A percentile compares a stretch with the other conserved stretches of the same genome.
Evolutionary conservation across 2,113 vertebrate genomes (phyloP).

Genomic region (Anser cygnoides): DNA sequence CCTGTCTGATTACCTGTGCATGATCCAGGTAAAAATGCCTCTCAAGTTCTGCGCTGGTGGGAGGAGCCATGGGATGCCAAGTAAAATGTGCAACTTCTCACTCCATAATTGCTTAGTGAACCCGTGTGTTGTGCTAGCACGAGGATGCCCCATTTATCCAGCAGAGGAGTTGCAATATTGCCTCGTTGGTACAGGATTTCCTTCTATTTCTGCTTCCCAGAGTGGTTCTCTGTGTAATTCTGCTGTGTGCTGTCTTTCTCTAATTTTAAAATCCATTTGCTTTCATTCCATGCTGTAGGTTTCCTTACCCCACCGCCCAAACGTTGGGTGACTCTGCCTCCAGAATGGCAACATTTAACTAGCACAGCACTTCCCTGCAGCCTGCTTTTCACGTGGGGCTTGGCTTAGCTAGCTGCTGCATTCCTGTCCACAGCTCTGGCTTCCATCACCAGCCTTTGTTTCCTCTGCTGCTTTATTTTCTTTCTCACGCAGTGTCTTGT

Average conservation of each 20-base stretch:
- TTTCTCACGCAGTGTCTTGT: neutral
- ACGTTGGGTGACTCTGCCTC: neutral
- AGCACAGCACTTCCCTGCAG: neutral
- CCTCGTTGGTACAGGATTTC: neutral
- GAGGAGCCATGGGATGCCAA: constrained; percentile 24
- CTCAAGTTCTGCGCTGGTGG: constrained; percentile 15
- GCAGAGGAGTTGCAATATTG: neutral
- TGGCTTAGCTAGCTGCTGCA: neutral
- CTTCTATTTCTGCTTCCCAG: neutral
- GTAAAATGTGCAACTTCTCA: neutral
- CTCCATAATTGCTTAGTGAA: neutral
- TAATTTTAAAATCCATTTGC: neutral
- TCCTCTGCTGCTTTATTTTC: neutral
- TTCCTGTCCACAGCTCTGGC: neutral
- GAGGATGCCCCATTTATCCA: neutral
- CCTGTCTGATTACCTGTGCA: constrained; percentile 90
- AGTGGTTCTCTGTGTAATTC: neutral
- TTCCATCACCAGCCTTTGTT: neutral
- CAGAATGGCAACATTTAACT: neutral
- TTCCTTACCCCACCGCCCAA: neutral
- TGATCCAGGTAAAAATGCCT: constrained; percentile 89
- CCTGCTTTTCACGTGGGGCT: neutral
- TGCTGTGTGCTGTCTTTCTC: neutral
- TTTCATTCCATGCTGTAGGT: neutral
- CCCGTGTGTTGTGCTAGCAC: neutral